These are phyloP conservation scores for Channallabes apus DNA, from an alignment of 2,797 vertebrate genomes.

Conservation along the genomic window DNA sequence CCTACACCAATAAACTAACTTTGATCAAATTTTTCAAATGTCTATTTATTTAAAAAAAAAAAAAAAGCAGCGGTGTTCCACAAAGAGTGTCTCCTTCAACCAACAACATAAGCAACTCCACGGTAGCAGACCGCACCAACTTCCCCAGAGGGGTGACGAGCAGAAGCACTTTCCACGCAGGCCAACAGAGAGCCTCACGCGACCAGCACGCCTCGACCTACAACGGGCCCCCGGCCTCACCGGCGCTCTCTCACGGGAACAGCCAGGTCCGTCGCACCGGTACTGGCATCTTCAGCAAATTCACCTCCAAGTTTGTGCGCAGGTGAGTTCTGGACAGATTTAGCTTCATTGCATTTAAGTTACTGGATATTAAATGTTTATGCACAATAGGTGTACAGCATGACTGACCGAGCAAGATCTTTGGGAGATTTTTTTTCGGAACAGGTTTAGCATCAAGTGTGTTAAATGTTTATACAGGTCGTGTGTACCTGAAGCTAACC, in stretches of 20 bases:
- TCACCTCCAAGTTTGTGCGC: slow-evolving; percentile 84
- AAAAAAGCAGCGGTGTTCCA: slow-evolving; percentile 68
- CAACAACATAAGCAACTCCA: slow-evolving; percentile 81
- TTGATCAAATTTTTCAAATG: slow-evolving; percentile 20
- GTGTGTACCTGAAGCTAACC: background rate
- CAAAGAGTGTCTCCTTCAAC: slow-evolving; percentile 79
- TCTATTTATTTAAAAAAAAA: background rate
- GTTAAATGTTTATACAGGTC: background rate
- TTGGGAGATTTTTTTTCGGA: background rate
- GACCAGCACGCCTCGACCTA: slow-evolving; percentile 77
- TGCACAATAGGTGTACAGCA: background rate
- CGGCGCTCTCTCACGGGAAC: slow-evolving; percentile 72
- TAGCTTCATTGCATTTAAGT: background rate
- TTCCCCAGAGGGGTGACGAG: slow-evolving; percentile 78
- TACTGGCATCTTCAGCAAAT: slow-evolving; percentile 83
- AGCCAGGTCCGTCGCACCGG: slow-evolving; percentile 78
- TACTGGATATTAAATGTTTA: background rate
- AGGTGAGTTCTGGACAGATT: slow-evolving; percentile 69
- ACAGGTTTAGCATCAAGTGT: background rate
- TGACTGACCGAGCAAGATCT: background rate
- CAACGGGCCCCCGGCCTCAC: slow-evolving; percentile 75
- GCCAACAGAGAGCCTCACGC: slow-evolving; percentile 78
- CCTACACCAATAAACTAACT: background rate
- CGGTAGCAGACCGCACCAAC: slow-evolving; percentile 74
- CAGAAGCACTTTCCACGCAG: slow-evolving; percentile 81